phyloP scores from a whole-genome alignment of 2,113 vertebrate genomes.

The Chaetodon trifascialis region DNA sequence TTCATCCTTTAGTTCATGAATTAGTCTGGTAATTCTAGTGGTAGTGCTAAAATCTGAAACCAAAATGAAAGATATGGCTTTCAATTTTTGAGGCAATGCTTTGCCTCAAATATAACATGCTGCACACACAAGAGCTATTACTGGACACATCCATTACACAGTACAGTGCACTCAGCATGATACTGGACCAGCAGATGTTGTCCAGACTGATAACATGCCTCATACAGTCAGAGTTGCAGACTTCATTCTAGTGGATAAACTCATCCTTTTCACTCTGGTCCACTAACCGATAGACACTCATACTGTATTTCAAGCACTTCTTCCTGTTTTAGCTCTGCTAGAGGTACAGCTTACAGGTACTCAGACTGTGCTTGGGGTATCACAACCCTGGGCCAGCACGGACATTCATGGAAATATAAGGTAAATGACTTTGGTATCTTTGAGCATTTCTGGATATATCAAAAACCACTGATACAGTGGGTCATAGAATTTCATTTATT shows the following conservation, averaged over 20 bases:
- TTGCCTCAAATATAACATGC: slow-evolving; percentile 20
- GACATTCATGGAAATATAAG: neutral
- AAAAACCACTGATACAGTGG: neutral
- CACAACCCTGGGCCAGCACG: neutral
- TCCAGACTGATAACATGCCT: slow-evolving; percentile 49
- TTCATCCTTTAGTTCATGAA: neutral
- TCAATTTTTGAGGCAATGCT: slow-evolving; percentile 5
- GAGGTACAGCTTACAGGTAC: neutral
- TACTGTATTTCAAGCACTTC: slow-evolving; percentile 5
- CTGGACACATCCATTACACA: slow-evolving; percentile 48
- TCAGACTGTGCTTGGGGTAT: neutral
- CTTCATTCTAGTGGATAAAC: slow-evolving; percentile 38
- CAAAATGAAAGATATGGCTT: neutral
- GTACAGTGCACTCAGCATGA: slow-evolving; percentile 46
- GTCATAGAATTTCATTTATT: neutral
- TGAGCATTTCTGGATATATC: neutral
- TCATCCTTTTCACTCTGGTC: slow-evolving; percentile 4
- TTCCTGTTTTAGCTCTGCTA: neutral
- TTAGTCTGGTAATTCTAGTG: neutral
- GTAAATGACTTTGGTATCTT: neutral
- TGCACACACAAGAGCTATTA: slow-evolving; percentile 30
- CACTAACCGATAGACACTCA: slow-evolving; percentile 20
- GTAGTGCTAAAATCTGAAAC: neutral
- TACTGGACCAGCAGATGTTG: slow-evolving; percentile 27
- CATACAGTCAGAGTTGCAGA: slow-evolving; percentile 47